Percentiles rank a stretch among this genome's conserved stretches.
These are phyloP conservation scores for Aporrectodea caliginosa DNA, from an alignment of 1,140 invertebrate species.

Conservation along the genomic window DNA sequence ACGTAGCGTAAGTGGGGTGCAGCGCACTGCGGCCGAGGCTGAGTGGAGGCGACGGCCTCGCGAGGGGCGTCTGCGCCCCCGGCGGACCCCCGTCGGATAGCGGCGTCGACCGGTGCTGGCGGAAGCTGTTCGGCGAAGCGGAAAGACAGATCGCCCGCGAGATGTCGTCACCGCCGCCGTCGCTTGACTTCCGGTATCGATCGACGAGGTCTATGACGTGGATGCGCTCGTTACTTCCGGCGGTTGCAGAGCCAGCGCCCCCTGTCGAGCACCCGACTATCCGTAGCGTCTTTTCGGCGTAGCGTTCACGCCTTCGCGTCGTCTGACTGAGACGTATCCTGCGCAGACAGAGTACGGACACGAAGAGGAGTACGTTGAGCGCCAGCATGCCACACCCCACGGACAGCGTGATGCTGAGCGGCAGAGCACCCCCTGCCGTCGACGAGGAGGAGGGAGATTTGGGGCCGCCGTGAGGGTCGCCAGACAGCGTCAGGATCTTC, in stretches of 20 bases:
- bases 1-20: no score
- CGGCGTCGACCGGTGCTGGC: neutral
- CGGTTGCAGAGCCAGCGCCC: neutral
- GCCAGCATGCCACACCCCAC: conserved; percentile 85
- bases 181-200: neutral
- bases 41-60: neutral
- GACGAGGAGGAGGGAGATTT: conserved; percentile 73
- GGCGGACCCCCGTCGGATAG: neutral
- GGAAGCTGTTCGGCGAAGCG: neutral
- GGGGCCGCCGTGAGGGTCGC: no score
- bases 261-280: neutral
- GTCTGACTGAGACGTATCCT: neutral
- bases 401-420: conserved; percentile 85
- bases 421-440: conserved; percentile 62
- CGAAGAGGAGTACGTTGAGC: conserved; percentile 86
- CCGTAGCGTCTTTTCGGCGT: neutral
- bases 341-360: neutral
- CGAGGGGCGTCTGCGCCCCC: neutral
- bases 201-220: neutral
- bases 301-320: neutral
- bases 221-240: neutral
- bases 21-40: no score
- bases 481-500: neutral
- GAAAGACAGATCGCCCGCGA: neutral
- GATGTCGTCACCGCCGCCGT: neutral